Conservation (phyloP, 2,113 vertebrate genomes). For the Dicerorhinus sumatrensis region DNA sequence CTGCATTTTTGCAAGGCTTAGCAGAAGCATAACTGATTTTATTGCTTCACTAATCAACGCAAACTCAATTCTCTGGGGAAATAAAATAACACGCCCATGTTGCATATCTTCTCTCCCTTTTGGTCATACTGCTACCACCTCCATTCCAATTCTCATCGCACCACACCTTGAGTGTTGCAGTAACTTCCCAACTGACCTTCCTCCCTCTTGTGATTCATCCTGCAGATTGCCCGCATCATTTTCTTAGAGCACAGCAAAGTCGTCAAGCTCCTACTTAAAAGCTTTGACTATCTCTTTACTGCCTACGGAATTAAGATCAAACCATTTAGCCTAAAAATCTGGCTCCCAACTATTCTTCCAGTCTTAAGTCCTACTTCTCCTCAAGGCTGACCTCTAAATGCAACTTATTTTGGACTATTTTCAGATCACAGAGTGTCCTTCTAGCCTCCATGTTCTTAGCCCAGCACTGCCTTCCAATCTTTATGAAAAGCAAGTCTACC, state of each 20-base stretch:
- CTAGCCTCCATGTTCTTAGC: not conserved
- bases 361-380: not conserved
- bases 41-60: slow-evolving; percentile 22
- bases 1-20: slow-evolving; percentile 29
- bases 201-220: not conserved
- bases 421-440: not conserved
- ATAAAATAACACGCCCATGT: not conserved
- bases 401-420: not conserved
- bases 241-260: not conserved
- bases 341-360: not conserved
- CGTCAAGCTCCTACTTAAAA: not conserved
- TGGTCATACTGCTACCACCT: not conserved
- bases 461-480: not conserved
- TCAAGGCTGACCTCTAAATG: not conserved
- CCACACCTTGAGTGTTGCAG: not conserved
- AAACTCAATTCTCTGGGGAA: slow-evolving; percentile 52
- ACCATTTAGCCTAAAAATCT: not conserved
- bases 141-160: not conserved
- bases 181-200: not conserved
- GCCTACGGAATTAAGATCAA: not conserved
- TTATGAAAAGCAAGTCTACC: not conserved
- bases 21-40: slow-evolving; percentile 12
- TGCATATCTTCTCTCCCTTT: not conserved
- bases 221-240: not conserved
- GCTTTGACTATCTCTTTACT: not conserved